Percentiles rank a stretch among this genome's conserved stretches.
phyloP scores from a whole-genome alignment of 2,113 vertebrate species.

The Misgurnus mizolepis region DNA sequence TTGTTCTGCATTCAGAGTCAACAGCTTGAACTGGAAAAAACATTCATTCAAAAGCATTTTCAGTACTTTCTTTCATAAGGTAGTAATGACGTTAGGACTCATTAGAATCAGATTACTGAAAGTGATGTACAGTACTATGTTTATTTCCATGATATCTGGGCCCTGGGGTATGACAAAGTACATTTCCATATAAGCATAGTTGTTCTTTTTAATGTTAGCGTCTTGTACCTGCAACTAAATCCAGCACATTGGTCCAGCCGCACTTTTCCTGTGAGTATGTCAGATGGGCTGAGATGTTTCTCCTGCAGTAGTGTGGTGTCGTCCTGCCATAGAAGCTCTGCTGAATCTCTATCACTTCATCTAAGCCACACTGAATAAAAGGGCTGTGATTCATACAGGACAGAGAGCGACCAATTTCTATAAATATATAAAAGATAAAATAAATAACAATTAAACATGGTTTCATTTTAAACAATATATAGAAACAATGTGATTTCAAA shows the following conservation, averaged over 20 bases:
- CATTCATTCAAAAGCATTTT: slow-evolving; percentile 1
- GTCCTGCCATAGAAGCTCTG: slow-evolving; percentile 86
- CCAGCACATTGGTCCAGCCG: slow-evolving; percentile 81
- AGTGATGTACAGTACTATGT: not conserved
- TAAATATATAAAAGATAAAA: slow-evolving; percentile 22
- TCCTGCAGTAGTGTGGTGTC: slow-evolving; percentile 82
- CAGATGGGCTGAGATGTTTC: slow-evolving; percentile 33
- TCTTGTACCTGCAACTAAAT: slow-evolving; percentile 82
- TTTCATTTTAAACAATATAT: not conserved
- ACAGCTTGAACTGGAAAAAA: not conserved
- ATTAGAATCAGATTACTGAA: not conserved
- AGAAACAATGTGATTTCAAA: too few species aligned
- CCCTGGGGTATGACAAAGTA: not conserved
- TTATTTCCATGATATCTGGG: too few species aligned
- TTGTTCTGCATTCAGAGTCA: slow-evolving; percentile 1
- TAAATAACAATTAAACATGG: not conserved
- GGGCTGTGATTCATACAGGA: slow-evolving; percentile 82
- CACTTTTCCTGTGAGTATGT: slow-evolving; percentile 76
- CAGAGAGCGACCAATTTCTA: slow-evolving; percentile 80
- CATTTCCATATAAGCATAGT: not conserved
- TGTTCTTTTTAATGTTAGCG: not conserved
- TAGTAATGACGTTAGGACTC: not conserved
- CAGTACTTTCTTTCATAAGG: not conserved
- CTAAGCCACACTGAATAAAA: slow-evolving; percentile 87
- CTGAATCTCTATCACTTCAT: slow-evolving; percentile 84